Base-by-base conservation (phyloP, 2,797 vertebrate species). In the Paratrypauchen microcephalus region DNA sequence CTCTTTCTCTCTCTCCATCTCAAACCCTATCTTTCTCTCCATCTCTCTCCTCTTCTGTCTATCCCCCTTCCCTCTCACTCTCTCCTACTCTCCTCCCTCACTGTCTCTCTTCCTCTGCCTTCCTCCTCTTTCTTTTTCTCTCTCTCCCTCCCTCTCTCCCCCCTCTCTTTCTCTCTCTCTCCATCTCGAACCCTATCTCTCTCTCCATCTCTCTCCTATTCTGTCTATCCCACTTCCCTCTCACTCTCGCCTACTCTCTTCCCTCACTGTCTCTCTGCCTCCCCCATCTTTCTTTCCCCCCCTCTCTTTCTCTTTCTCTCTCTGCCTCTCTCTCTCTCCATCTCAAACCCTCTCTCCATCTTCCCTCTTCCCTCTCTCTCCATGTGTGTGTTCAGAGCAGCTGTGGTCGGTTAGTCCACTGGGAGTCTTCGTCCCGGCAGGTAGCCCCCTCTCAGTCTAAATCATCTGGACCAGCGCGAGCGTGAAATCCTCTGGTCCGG, bases 401-500 rank as follows among this genome's bases (percentile, higher is more conserved):
- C 93, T 94, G 94, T 93, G 91, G 94, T 88, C 83, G 89, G 92
- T 95, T 95, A 95, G 94, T 83, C 88, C 90, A 80, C 82, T 86
- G 86, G 85, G 90, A 91, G 89, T 90, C 84, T 92, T 61, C 32
- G 91, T 95, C 96, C 90, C 95, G 96, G 96, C 95, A 95, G 95
- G 95, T 94, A 92, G 95, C 90, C 90, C 90, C 91, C 88, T 91
- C 88, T 91, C 91, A 88, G 91, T 90, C 95, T 95, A 96, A 96
- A 96, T 97, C 96, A 97, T 97, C 93, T 92, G 91, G 93, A 95
- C 92, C 93, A 91, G 90, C 85, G 87, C 90, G 92, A 96, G 95
- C 95, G 92, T 97, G 95, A 97, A 97, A 98, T 98, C 92, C 89
- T 92, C 92, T 95, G 95, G 94, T 93, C 91, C 90, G 16, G 90